Conservation (phyloP, 2,113 vertebrate genomes). For the Ctenomys sociabilis region DNA sequence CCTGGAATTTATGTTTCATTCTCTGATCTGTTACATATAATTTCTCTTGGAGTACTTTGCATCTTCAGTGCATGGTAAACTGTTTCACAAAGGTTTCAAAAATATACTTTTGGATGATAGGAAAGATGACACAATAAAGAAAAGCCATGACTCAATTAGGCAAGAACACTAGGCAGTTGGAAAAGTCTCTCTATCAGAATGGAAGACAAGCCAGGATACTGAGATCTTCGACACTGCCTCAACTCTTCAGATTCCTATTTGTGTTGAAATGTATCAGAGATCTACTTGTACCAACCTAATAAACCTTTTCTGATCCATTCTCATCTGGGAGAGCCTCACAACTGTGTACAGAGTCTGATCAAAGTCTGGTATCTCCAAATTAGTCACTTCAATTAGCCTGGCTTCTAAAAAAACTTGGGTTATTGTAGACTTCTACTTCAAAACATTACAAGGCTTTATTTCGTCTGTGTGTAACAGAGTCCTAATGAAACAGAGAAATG, state of each 20-base stretch:
- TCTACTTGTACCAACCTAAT: not conserved
- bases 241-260: not conserved
- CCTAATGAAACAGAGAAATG: slow-evolving; percentile 8
- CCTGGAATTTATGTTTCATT: not conserved
- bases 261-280: not conserved
- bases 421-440: slow-evolving; percentile 51
- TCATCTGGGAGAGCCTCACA: not conserved
- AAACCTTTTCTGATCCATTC: not conserved
- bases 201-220: not conserved
- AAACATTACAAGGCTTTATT: not conserved
- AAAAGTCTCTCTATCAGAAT: not conserved
- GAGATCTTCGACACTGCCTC: not conserved
- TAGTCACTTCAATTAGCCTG: not conserved
- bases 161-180: not conserved
- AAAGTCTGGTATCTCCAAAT: not conserved
- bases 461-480: not conserved
- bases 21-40: not conserved
- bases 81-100: not conserved
- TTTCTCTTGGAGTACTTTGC: not conserved
- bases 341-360: not conserved
- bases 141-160: not conserved
- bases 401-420: slow-evolving; percentile 51
- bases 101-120: slow-evolving; percentile 2
- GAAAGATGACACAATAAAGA: not conserved
- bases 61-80: not conserved